Evolutionary conservation across 2,113 vertebrate species (phyloP), one percentile per base, ranked within the genome.

Genomic region (Crotalus helleri): DNA sequence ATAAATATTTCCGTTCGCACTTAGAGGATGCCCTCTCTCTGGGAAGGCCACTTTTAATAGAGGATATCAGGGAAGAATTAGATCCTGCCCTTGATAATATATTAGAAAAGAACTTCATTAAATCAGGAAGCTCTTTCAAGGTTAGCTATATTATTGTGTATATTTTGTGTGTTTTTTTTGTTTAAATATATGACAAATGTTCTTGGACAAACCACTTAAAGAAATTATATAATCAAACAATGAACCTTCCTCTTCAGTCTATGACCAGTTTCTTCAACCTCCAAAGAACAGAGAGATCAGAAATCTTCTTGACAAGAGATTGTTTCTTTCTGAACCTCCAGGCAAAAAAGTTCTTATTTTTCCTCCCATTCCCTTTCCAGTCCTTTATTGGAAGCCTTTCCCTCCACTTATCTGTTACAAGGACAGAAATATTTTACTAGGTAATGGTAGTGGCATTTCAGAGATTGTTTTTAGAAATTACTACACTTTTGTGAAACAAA

Each of bases 81-180:
- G 98, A 98, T 94, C 98, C 98, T 51, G 97, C 97, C 7, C 95
- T 98, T 95, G 97, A 98, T 95, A 98, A 98, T 46, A 39, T 98
- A 86, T 94, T 98, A 91, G 98, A 98, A 94, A 98, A 98, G 95
- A 98, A 98, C 95, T 98, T 98, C 92, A 97, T 98, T 29, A 98
- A 98, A 90, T 97, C 97, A 58, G 98, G 98, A 94, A 95, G 96
- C 46, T 91, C 96, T 91, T 98, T 96, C 95, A 98, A 98, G 97
- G 98, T 97, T 93, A 96, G 97, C 94, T 93, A 94, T 33, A 4
- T 61, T 61, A 64, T 81, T 92, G 89, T 1, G 33, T 24, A 11
- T 7, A 12, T n/a, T 23, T 7, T 10, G 61, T 89, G 19, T 39
- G 39, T 92, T 57, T 15, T 90, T 92, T 61, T n/a, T 90, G 91